Percentiles rank a stretch among this genome's conserved stretches.
Conservation (phyloP, 2,888 invertebrate genomes). For the Orthosia cruda region DNA sequence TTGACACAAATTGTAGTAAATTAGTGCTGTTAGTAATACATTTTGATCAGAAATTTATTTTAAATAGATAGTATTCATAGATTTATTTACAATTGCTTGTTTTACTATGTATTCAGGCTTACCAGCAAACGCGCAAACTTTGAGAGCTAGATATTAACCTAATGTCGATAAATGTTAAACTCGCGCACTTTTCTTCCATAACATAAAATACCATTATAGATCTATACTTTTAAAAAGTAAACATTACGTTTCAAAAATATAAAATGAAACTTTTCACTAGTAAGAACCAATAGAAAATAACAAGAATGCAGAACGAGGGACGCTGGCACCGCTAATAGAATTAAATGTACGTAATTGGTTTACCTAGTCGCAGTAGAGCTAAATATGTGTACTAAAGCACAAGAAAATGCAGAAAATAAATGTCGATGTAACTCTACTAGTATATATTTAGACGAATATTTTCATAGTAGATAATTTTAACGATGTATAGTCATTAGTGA, state of each 20-base stretch:
- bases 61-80: neutral
- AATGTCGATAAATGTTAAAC: slow-evolving; percentile 68
- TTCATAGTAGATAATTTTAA: slow-evolving; percentile 4
- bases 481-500: slow-evolving; percentile 45
- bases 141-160: slow-evolving; percentile 61
- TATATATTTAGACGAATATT: slow-evolving; percentile 27
- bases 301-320: slow-evolving; percentile 70
- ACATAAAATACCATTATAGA: slow-evolving; percentile 51
- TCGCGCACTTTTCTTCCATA: slow-evolving; percentile 74
- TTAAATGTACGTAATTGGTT: slow-evolving; percentile 85
- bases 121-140: slow-evolving; percentile 77
- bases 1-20: slow-evolving; percentile 39
- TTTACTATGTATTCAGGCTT: slow-evolving; percentile 61
- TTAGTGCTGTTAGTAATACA: slow-evolving; percentile 15
- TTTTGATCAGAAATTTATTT: slow-evolving; percentile 1
- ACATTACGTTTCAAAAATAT: neutral
- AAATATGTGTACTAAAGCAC: slow-evolving; percentile 45
- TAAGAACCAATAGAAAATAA: slow-evolving; percentile 62
- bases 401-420: slow-evolving; percentile 54
- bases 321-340: slow-evolving; percentile 80
- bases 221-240: slow-evolving; percentile 2
- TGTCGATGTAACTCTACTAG: slow-evolving; percentile 20
- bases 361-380: slow-evolving; percentile 72
- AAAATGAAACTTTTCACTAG: slow-evolving; percentile 44
- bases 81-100: slow-evolving; percentile 13